A percentile compares a stretch with the other conserved stretches of the same genome.
Evolutionary conservation across 1,140 invertebrate genomes (phyloP).

Genomic region (Tetranychus cinnabarinus): DNA sequence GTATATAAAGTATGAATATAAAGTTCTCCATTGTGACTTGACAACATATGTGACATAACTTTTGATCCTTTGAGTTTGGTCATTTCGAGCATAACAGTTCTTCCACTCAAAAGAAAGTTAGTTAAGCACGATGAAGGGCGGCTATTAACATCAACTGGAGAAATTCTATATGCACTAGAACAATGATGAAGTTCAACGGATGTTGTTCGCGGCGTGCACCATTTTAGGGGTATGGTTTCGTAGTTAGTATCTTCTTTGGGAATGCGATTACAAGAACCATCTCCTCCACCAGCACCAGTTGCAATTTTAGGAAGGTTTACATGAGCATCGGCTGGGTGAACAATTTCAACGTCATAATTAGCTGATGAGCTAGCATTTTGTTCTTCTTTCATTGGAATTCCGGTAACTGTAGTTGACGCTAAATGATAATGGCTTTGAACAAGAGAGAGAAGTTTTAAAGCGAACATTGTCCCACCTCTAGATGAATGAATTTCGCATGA

Average conservation of each 20-base stretch:
- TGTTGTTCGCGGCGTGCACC: conserved; percentile 69
- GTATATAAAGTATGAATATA: conserved; percentile 79
- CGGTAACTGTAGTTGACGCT: conserved; percentile 85
- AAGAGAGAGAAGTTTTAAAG: conserved; percentile 22
- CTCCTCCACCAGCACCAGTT: conserved; percentile 14
- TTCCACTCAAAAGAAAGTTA: conserved; percentile 70
- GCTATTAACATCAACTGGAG: conserved; percentile 79
- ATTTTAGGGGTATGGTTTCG: conserved; percentile 63
- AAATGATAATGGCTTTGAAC: conserved; percentile 52
- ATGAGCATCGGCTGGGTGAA: conserved; percentile 63
- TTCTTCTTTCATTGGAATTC: conserved; percentile 98
- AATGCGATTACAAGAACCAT: not conserved
- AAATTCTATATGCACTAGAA: conserved; percentile 60
- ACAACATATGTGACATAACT: conserved; percentile 71
- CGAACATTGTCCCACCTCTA: conserved; percentile 31
- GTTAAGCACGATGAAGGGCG: conserved; percentile 84
- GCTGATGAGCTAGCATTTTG: conserved; percentile 91
- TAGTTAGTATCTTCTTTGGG: conserved; percentile 36
- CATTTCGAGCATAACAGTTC: conserved; percentile 81
- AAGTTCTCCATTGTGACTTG: conserved; percentile 81
- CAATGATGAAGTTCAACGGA: conserved; percentile 49
- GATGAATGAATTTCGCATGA: conserved; percentile 40
- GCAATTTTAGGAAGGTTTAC: conserved; percentile 36
- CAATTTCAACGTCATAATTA: conserved; percentile 91
- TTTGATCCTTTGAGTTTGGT: conserved; percentile 58